A percentile compares a stretch with the other conserved stretches of the same genome.
Conservation (phyloP, 2,797 vertebrate species). For the Dermochelys coriacea region DNA sequence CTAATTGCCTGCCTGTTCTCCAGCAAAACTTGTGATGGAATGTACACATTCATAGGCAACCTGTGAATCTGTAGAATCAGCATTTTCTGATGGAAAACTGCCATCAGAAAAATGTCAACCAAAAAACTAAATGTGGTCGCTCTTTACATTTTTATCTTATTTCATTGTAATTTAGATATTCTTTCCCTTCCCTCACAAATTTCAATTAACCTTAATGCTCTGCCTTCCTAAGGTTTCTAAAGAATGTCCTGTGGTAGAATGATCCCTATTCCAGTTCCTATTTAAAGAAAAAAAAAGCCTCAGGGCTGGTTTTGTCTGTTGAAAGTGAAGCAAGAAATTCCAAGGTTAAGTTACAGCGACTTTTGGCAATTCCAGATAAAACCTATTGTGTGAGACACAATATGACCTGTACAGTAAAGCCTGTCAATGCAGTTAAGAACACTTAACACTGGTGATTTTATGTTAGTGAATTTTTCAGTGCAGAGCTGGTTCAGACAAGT, state of each 20-base stretch:
- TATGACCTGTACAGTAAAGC: neutral
- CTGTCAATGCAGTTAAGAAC: neutral
- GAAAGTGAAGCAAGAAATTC: neutral
- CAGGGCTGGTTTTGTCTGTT: neutral
- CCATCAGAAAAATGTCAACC: neutral
- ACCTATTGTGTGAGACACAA: neutral
- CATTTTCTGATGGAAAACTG: neutral
- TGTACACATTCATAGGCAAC: neutral
- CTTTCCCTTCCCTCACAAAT: neutral
- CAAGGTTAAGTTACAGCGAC: neutral
- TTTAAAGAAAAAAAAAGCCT: neutral
- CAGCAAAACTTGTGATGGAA: conserved; percentile 52
- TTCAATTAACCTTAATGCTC: neutral
- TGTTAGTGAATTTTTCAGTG: neutral
- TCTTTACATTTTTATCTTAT: neutral
- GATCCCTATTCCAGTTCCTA: neutral
- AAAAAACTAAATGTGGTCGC: neutral
- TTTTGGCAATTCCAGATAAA: neutral
- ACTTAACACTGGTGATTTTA: neutral
- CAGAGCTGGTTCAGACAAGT: neutral
- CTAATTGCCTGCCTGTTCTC: conserved; percentile 16
- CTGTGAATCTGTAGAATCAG: neutral
- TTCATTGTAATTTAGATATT: neutral
- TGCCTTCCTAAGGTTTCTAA: neutral
- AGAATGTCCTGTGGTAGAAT: neutral